A percentile compares a stretch with the other conserved stretches of the same genome.
Evolutionary conservation across 2,888 invertebrate species (phyloP).

Genomic region (Nipponacmea schrenckii): DNA sequence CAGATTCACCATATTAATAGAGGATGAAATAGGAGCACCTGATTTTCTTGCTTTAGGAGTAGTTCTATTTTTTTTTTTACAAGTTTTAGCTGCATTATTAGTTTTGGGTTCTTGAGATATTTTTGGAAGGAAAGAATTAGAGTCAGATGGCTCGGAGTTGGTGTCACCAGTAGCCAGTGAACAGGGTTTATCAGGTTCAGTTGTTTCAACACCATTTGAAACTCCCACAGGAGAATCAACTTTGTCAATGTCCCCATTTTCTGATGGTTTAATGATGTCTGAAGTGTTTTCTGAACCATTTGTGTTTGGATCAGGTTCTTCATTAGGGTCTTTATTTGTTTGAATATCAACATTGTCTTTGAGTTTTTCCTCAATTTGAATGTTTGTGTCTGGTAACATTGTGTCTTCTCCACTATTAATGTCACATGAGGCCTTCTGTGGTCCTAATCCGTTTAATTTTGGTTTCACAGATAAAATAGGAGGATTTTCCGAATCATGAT

Average conservation of each 20-base stretch:
- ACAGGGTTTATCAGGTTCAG: background rate
- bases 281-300: too few relatives aligned
- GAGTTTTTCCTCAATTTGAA: too few relatives aligned
- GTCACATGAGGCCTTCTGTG: too few relatives aligned
- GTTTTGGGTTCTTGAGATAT: slow-evolving; percentile 20
- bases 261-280: too few relatives aligned
- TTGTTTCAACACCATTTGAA: background rate
- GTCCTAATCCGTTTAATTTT: too few relatives aligned
- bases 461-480: too few relatives aligned
- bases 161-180: background rate
- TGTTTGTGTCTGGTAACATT: too few relatives aligned
- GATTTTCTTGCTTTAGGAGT: slow-evolving; percentile 27
- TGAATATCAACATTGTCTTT: too few relatives aligned
- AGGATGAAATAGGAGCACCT: background rate
- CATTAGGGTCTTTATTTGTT: too few relatives aligned
- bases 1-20: background rate
- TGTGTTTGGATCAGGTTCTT: too few relatives aligned
- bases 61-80: slow-evolving; percentile 5
- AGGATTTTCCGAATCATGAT: too few relatives aligned
- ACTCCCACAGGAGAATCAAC: background rate
- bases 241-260: background rate
- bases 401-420: too few relatives aligned
- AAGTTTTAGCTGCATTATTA: slow-evolving; percentile 28
- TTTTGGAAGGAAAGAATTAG: background rate
- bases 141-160: background rate